These are phyloP conservation scores for Clivina fossor DNA, from an alignment of 2,888 invertebrate species.

Conservation along the genomic window DNA sequence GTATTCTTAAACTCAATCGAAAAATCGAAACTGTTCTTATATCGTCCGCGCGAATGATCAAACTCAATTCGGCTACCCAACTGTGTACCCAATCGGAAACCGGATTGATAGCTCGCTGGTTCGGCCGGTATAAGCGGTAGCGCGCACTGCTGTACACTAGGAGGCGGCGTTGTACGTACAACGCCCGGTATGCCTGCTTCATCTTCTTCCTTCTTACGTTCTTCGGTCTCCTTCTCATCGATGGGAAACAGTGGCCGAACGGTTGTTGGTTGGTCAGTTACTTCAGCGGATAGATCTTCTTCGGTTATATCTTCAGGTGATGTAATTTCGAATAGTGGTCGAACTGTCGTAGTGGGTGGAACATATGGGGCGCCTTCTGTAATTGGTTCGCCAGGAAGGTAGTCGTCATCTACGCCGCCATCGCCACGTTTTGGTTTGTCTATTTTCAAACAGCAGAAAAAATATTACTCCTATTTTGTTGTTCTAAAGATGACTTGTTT, in stretches of 20 bases:
- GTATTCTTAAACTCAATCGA: conserved; percentile 78
- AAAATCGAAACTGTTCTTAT: conserved; percentile 71
- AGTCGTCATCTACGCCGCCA: conserved; percentile 44
- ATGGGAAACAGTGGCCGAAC: too few relatives aligned
- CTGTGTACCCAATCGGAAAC: conserved; percentile 66
- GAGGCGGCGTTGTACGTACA: too few relatives aligned
- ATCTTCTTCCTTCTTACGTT: conserved; percentile 17
- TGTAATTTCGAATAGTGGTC: conserved; percentile 40
- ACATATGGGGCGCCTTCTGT: conserved; percentile 44
- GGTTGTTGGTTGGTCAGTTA: too few relatives aligned
- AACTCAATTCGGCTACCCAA: conserved; percentile 75
- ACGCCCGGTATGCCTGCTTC: too few relatives aligned
- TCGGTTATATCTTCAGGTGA: conserved; percentile 36
- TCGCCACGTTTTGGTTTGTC: conserved; percentile 45
- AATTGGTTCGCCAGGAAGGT: conserved; percentile 29
- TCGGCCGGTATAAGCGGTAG: conserved; percentile 48
- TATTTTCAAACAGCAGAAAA: too few relatives aligned
- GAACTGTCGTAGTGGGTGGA: conserved; percentile 48
- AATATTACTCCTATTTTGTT: too few relatives aligned
- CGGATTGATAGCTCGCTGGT: too few relatives aligned
- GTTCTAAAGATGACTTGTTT: too few relatives aligned
- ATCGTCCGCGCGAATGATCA: conserved; percentile 57
- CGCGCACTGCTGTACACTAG: conserved; percentile 37
- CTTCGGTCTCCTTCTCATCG: background rate
- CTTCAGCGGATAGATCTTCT: too few relatives aligned